These are phyloP conservation scores for Leptopilina syphax DNA, from an alignment of 2,888 invertebrate genomes.

Conservation along the genomic window DNA sequence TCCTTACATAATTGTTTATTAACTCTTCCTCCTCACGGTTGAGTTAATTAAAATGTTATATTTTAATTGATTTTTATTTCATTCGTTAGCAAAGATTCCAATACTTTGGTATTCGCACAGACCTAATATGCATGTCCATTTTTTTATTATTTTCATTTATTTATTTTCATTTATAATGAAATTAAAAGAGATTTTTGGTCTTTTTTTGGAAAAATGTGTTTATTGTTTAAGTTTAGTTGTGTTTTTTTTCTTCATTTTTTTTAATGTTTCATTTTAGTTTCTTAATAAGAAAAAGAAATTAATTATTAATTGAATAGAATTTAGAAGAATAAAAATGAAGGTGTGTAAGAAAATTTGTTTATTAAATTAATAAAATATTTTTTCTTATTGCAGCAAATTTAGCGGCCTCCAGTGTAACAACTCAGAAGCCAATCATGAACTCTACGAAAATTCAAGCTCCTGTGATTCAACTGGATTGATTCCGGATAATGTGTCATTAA, in stretches of 20 bases:
- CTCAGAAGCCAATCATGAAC: conserved; percentile 40
- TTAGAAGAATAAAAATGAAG: too few species aligned
- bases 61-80: conserved; percentile 33
- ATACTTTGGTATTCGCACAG: conserved; percentile 38
- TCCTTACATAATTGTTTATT: not conserved
- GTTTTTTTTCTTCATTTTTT: not conserved
- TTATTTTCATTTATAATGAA: not conserved
- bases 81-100: conserved; percentile 26
- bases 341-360: too few species aligned
- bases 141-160: conserved; percentile 18
- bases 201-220: not conserved
- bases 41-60: not conserved
- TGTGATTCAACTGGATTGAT: conserved; percentile 72
- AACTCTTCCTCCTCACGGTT: not conserved
- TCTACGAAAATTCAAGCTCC: conserved; percentile 49
- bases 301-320: too few species aligned
- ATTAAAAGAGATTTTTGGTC: not conserved
- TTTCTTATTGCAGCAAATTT: conserved; percentile 46
- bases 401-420: conserved; percentile 50
- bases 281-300: too few species aligned
- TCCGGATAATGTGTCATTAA: conserved; percentile 62
- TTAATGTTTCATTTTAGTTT: not conserved
- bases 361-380: not conserved
- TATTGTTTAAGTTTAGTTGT: conserved; percentile 9
- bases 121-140: conserved; percentile 25